phyloP scores from a whole-genome alignment of 2,888 invertebrate genomes.

The Biston betularia region DNA sequence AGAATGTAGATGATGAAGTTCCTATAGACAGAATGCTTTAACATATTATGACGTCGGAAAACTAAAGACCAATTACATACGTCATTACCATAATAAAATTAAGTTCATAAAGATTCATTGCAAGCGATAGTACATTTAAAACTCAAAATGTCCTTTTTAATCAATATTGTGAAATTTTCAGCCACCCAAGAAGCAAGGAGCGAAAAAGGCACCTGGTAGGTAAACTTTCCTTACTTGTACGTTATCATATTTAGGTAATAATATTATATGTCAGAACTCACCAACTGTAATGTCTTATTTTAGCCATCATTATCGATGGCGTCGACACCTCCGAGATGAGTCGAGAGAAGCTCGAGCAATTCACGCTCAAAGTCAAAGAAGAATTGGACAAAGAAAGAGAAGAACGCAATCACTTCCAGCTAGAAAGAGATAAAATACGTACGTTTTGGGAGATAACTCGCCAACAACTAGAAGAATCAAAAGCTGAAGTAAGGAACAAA shows the following conservation, averaged over 20 bases:
- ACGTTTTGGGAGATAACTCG: constrained; percentile 98
- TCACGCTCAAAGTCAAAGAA: constrained; percentile 94
- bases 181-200: neutral
- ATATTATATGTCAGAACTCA: no score
- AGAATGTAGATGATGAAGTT: no score
- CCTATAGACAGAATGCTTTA: no score
- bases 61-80: no score
- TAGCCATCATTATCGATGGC: constrained; percentile 93
- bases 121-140: no score
- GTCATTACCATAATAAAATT: no score
- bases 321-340: constrained; percentile 97
- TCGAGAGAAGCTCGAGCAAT: constrained; percentile 96
- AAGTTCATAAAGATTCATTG: no score
- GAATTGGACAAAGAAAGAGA: constrained; percentile 97
- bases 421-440: constrained; percentile 97
- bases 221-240: no score
- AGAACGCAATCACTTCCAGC: constrained; percentile 97
- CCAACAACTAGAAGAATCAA: constrained; percentile 94
- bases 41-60: no score
- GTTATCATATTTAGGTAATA: no score
- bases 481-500: constrained; percentile 88
- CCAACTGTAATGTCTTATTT: constrained; percentile 35
- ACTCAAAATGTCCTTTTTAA: neutral
- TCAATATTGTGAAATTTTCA: neutral
- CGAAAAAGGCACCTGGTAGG: constrained; percentile 6